These are phyloP conservation scores for Pollicipes pollicipes DNA, from an alignment of 1,140 invertebrate genomes.

Conservation along the genomic window DNA sequence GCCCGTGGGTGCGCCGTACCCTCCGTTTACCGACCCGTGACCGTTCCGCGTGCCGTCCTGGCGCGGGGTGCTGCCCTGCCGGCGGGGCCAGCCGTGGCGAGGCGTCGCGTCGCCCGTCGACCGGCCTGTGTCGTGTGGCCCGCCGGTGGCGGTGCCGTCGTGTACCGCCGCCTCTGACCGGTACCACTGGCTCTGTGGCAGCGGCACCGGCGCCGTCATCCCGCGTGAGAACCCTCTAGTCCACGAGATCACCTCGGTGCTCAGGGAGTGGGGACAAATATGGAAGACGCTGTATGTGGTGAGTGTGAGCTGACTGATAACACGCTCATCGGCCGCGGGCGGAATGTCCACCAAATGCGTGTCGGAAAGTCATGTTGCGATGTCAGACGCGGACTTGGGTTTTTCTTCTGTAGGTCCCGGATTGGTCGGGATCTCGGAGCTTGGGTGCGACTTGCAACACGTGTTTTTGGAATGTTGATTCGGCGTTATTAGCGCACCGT, in stretches of 20 bases:
- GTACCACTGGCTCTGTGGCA: too few species aligned
- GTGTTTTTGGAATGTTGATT: too few species aligned
- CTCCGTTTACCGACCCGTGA: too few species aligned
- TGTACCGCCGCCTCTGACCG: not conserved
- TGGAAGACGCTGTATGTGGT: slow-evolving; percentile 72
- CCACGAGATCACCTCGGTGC: slow-evolving; percentile 68
- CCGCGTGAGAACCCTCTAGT: slow-evolving; percentile 32
- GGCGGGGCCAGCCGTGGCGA: too few species aligned
- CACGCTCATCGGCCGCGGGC: not conserved
- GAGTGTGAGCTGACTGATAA: slow-evolving; percentile 25
- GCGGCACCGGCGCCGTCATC: not conserved
- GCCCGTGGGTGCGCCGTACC: too few species aligned
- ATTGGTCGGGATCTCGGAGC: not conserved
- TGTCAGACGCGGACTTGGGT: not conserved
- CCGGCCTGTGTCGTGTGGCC: too few species aligned
- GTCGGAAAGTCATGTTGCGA: not conserved
- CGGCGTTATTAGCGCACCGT: too few species aligned
- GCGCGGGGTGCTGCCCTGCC: too few species aligned
- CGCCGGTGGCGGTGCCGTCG: too few species aligned
- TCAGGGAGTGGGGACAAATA: slow-evolving; percentile 75
- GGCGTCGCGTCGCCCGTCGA: too few species aligned
- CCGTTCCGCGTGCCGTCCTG: too few species aligned
- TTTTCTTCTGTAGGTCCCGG: not conserved
- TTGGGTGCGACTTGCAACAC: too few species aligned
- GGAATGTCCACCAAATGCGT: not conserved